Evolutionary conservation across 2,888 invertebrate species (phyloP).

Genomic region (Stenotaenia linearis): DNA sequence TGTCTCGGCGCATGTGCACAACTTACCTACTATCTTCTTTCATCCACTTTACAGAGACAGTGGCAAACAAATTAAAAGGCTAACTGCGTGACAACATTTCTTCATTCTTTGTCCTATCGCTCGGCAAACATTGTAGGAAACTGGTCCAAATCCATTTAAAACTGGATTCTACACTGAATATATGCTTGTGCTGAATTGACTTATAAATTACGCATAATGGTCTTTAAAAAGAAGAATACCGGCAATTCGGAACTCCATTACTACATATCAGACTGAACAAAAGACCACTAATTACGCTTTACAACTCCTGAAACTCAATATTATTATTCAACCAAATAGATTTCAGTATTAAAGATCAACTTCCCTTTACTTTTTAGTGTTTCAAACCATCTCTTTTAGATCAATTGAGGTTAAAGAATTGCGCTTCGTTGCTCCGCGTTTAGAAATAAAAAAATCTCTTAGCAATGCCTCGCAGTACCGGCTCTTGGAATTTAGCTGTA

Average conservation of each 20-base stretch:
- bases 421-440: too few relatives aligned
- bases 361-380: not conserved
- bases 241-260: not conserved
- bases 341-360: not conserved
- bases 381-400: not conserved
- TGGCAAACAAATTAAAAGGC: constrained; percentile 21
- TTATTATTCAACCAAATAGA: not conserved
- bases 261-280: not conserved
- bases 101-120: not conserved
- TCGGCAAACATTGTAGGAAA: not conserved
- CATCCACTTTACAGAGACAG: not conserved
- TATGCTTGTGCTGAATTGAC: not conserved
- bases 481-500: too few relatives aligned
- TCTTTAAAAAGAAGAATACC: not conserved
- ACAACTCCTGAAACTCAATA: not conserved
- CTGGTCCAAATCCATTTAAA: not conserved
- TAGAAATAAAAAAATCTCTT: too few relatives aligned
- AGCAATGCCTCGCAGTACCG: too few relatives aligned
- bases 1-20: constrained; percentile 14
- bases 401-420: too few relatives aligned
- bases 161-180: not conserved
- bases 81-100: not conserved
- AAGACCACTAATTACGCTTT: not conserved
- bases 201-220: not conserved
- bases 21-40: constrained; percentile 18